Evolutionary conservation across 2,797 vertebrate genomes (phyloP), one percentile per base, ranked within the genome.

Genomic region (Chelmon rostratus): DNA sequence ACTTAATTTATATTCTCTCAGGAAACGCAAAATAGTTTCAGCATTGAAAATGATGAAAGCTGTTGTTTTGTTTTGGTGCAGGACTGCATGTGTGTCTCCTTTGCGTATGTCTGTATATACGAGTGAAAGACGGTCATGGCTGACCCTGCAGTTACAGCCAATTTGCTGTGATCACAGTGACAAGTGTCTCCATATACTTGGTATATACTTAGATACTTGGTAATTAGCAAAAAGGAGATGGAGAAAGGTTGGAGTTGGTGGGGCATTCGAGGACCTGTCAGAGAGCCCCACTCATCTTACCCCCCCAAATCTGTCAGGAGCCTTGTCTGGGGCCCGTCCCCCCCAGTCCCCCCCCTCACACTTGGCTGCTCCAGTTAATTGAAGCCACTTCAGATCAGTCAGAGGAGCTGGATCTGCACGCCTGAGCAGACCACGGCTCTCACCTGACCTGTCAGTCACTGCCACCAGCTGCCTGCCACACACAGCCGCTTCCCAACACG

Each of bases 341-440:
- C 77, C 70, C 79, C 8, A 28, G 65, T 77, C 85, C 82, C 83
- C 78, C 85, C 76, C 73, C 89, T 91, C 78, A 90, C 90, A 93
- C 93, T 92, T 72, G 73, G 77, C 81, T 93, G 91, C 90, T 86
- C 83, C 79, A 89, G 86, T 90, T 94, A 94, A 94, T 93, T 92
- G 88, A 92, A 90, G 88, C 88, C 91, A 89, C 89, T 91, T 86
- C 82, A 91, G 78, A 91, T 92, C 89, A 90, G 86, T 85, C 81
- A 84, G 74, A 88, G 76, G 70, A 85, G 86, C 81, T 49, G 85
- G 78, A 83, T 85, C 68, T 83, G 80, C 65, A 82, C 68, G 85
- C 85, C 77, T 82, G 86, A 90, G 53, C 68, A 47, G 78, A 75
- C 52, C 78, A 67, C 21, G 3, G 23, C 3, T 54, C 85, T 91